A percentile compares a stretch with the other conserved stretches of the same genome.
These are phyloP conservation scores for Baccha elongata DNA, from an alignment of 2,888 invertebrate species.

Conservation along the genomic window DNA sequence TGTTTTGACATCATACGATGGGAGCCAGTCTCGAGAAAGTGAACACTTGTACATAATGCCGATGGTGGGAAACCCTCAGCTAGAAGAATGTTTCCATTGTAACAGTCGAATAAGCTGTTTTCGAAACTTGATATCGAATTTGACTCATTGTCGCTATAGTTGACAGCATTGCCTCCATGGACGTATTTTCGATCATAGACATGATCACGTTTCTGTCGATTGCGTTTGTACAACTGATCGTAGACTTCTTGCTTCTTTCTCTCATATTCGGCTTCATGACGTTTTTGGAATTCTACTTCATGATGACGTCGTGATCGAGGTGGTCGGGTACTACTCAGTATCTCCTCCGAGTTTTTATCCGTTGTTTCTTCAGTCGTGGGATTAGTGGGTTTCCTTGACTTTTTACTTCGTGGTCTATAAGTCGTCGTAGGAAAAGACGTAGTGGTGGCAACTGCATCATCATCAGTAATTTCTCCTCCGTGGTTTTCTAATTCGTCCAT, in stretches of 20 bases:
- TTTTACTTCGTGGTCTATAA: slow-evolving; percentile 76
- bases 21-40: slow-evolving; percentile 87
- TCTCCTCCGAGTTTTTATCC: slow-evolving; percentile 6
- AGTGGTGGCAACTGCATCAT: slow-evolving; percentile 61
- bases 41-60: slow-evolving; percentile 86
- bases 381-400: slow-evolving; percentile 60
- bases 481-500: slow-evolving; percentile 79
- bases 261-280: slow-evolving; percentile 42
- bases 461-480: slow-evolving; percentile 79
- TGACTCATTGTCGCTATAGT: slow-evolving; percentile 85
- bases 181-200: slow-evolving; percentile 89
- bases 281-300: slow-evolving; percentile 17
- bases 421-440: slow-evolving; percentile 5
- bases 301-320: slow-evolving; percentile 45
- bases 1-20: slow-evolving; percentile 87
- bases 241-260: slow-evolving; percentile 77
- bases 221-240: slow-evolving; percentile 78
- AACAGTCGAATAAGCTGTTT: slow-evolving; percentile 89
- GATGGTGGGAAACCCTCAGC: slow-evolving; percentile 88
- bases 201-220: slow-evolving; percentile 80
- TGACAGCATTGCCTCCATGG: slow-evolving; percentile 88
- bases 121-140: slow-evolving; percentile 93
- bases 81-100: slow-evolving; percentile 89
- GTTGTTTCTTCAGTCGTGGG: slow-evolving; percentile 60
- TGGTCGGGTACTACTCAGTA: not conserved